A percentile compares a stretch with the other conserved stretches of the same genome.
These are phyloP conservation scores for Prionailurus viverrinus DNA, from an alignment of 2,113 vertebrate species.

Conservation along the genomic window DNA sequence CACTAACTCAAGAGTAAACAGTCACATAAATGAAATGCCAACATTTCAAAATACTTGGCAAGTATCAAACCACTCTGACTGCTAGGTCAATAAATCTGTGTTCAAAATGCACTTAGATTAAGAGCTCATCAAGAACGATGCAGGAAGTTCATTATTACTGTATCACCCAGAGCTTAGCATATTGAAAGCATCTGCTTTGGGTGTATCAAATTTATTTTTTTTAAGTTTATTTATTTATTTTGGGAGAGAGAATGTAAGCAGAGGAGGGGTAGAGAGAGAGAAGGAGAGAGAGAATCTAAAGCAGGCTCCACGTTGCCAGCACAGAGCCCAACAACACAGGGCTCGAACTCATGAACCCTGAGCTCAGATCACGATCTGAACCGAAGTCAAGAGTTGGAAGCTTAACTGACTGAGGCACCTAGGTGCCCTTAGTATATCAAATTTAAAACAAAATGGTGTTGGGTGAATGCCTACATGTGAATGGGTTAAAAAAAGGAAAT, in stretches of 20 bases:
- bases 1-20: conserved; percentile 1
- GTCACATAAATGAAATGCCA: background rate
- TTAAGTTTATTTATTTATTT: too few species aligned
- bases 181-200: background rate
- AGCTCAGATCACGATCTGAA: too few species aligned
- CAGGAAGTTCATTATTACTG: background rate
- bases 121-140: background rate
- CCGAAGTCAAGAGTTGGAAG: too few species aligned
- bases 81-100: background rate
- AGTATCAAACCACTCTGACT: background rate
- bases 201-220: background rate
- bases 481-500: conserved; percentile 26
- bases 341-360: too few species aligned
- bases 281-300: too few species aligned
- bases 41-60: conserved; percentile 34
- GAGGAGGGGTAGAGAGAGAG: too few species aligned
- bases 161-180: background rate
- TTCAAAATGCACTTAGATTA: conserved; percentile 16
- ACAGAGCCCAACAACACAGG: too few species aligned
- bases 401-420: too few species aligned
- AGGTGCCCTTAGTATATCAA: background rate
- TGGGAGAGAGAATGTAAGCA: too few species aligned
- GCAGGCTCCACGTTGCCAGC: too few species aligned
- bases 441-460: conserved; percentile 23
- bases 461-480: background rate